Evolutionary conservation across 2,797 vertebrate species (phyloP).

Genomic region (Masticophis lateralis): DNA sequence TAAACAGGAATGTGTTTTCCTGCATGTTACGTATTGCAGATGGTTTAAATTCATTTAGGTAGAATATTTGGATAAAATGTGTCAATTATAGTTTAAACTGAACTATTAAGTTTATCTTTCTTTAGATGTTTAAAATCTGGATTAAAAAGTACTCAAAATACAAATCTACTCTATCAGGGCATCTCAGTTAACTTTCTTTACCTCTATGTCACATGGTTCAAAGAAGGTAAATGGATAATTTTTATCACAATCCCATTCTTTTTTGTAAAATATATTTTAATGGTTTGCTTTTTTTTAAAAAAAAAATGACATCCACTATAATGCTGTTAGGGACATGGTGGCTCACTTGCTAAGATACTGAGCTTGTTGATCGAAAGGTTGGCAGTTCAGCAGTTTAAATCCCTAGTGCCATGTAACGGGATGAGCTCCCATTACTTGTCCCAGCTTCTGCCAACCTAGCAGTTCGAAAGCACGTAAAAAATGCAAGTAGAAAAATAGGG

Average conservation of each 20-base stretch:
- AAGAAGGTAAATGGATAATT: slow-evolving; percentile 23
- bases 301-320: neutral
- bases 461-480: too few species aligned
- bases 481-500: too few species aligned
- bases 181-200: slow-evolving; percentile 28
- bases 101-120: slow-evolving; percentile 41
- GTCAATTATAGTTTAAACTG: slow-evolving; percentile 36
- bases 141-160: slow-evolving; percentile 27
- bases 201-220: slow-evolving; percentile 28
- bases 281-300: neutral
- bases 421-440: too few species aligned
- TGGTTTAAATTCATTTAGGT: slow-evolving; percentile 28
- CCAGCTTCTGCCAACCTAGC: too few species aligned
- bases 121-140: slow-evolving; percentile 33
- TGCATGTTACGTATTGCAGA: neutral
- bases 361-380: too few species aligned
- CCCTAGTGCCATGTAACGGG: rapidly evolving
- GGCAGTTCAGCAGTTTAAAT: too few species aligned
- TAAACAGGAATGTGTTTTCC: neutral
- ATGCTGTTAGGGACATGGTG: neutral
- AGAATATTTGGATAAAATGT: slow-evolving; percentile 17
- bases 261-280: slow-evolving; percentile 22
- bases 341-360: too few species aligned
- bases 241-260: slow-evolving; percentile 30
- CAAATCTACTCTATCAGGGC: slow-evolving; percentile 30